A percentile compares a stretch with the other conserved stretches of the same genome.
phyloP scores from a whole-genome alignment of 2,888 invertebrate genomes.

The Pristionchus maxplancki region DNA sequence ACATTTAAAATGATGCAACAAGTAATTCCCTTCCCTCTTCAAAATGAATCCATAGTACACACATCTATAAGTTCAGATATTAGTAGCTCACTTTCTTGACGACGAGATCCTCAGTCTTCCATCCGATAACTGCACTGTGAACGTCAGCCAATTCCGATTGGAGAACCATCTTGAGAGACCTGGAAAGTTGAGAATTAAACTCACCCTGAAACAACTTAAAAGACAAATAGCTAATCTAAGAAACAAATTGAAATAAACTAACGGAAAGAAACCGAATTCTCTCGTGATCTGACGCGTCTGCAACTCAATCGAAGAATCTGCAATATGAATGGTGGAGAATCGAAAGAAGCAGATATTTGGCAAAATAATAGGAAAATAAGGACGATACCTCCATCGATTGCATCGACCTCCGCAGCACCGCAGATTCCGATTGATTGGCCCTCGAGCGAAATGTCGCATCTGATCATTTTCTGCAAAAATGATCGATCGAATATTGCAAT shows the following conservation, averaged over 20 bases:
- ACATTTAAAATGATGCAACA: too few species aligned
- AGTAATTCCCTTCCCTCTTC: too few species aligned
- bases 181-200: neutral
- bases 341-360: too few species aligned
- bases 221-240: too few species aligned
- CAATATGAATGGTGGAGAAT: too few species aligned
- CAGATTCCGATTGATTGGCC: neutral
- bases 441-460: neutral
- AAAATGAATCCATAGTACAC: neutral
- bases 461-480: neutral
- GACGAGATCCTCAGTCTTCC: neutral
- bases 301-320: neutral
- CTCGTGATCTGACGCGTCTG: neutral
- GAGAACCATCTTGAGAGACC: neutral
- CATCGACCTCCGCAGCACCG: neutral
- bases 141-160: neutral
- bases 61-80: too few species aligned
- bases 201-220: too few species aligned
- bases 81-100: neutral
- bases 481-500: too few species aligned
- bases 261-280: neutral
- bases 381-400: neutral
- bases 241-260: neutral
- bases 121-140: neutral
- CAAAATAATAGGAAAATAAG: too few species aligned